Base-by-base conservation (phyloP, 2,888 invertebrate genomes). In the Phaonia tiefii region DNA sequence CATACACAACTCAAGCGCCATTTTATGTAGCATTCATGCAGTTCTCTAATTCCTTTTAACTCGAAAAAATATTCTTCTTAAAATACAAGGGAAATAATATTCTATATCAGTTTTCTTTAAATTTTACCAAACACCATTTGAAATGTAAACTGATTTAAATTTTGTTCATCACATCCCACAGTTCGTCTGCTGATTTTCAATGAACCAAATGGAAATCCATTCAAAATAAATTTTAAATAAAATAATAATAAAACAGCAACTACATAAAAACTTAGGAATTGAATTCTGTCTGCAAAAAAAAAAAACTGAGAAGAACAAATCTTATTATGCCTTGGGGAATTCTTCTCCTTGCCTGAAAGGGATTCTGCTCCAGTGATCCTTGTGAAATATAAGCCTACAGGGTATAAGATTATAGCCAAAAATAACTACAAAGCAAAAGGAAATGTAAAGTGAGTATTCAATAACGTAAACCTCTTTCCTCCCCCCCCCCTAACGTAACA, bases 261-360 rank as follows among this genome's bases (percentile, higher is more conserved):
- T 22, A 25, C 10, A 10, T 8, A 15, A n/a, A 49, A 15, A 17
- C 49, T 2, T 49, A 17, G 17, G 15, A 54, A 11, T 25, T 25
- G 17, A 15, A 46, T 46, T 46, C 17, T 54, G 22, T 15, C 11
- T 56, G 54, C 1, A n/a, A 26, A 56, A 8, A n/a, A n/a, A n/a
- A n/a, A n/a, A n/a, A n/a, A n/a, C n/a, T n/a, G 58, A 58, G 31
- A 15, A 5, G 22, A 67, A 44, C 49, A 71, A 60, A 51, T 72
- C 20, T 46, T 72, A 73, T 54, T 67, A 49, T 46, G 65, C 72
- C 69, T 58, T 39, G 31, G 74, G 70, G 80, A 77, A 77, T 80
- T 70, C 17, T 65, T 31, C 11, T 70, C 66, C 67, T 77, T 70
- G 70, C 73, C 76, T 77, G 49, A 65, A 77, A 73, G 73, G 51